Conservation (phyloP, 2,888 invertebrate genomes). For the Drosophila borborema region DNA sequence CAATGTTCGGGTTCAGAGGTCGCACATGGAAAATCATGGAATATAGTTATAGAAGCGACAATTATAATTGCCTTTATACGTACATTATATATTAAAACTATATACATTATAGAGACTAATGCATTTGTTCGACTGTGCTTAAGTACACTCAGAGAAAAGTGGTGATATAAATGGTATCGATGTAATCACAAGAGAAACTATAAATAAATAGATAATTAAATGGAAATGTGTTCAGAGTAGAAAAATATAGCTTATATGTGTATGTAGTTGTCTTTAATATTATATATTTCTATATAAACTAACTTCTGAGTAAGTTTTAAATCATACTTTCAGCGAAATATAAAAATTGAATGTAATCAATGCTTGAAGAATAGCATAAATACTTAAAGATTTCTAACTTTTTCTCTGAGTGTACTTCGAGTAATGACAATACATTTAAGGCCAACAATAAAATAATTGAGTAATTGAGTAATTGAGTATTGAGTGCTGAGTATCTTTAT, state of each 20-base stretch:
- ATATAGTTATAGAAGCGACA: conserved; percentile 25
- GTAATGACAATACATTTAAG: not conserved
- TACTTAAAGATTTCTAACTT: no score
- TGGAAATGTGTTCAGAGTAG: not conserved
- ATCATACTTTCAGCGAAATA: not conserved
- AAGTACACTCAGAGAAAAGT: conserved; percentile 1
- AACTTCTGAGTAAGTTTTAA: not conserved
- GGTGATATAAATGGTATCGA: not conserved
- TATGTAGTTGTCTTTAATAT: not conserved
- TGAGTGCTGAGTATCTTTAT: conserved; percentile 1
- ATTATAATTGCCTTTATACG: conserved; percentile 37
- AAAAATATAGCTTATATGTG: not conserved
- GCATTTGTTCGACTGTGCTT: not conserved
- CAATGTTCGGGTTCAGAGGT: conserved; percentile 35
- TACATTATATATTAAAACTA: not conserved
- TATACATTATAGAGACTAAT: conserved; percentile 1
- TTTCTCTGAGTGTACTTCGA: not conserved
- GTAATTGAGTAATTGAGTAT: not conserved
- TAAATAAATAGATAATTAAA: not conserved
- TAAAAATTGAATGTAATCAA: not conserved
- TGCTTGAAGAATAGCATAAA: no score
- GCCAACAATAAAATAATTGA: not conserved
- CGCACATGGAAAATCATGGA: conserved; percentile 25
- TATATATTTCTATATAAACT: not conserved
- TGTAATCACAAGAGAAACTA: not conserved